Evolutionary conservation across 2,113 vertebrate genomes (phyloP).

Genomic region (Chauna torquata): DNA sequence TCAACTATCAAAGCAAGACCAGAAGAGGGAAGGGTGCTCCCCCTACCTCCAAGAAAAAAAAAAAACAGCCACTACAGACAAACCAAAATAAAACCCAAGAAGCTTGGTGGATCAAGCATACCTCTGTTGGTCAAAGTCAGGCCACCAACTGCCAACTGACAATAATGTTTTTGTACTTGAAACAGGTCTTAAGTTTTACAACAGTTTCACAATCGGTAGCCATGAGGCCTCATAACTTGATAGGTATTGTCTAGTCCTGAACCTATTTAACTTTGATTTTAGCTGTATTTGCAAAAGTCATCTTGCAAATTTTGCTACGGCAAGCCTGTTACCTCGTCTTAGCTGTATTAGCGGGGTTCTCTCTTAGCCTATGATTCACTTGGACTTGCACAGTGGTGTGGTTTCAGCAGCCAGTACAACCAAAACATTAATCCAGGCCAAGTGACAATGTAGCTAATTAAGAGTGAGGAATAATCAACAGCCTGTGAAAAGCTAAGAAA

Average conservation of each 20-base stretch:
- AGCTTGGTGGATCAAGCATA: neutral
- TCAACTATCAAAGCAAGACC: neutral
- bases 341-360: neutral
- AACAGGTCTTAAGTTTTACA: too few species aligned
- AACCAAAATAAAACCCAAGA: neutral
- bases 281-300: neutral
- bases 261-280: neutral
- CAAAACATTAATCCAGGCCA: neutral
- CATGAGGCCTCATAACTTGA: too few species aligned
- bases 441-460: neutral
- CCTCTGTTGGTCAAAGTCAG: neutral
- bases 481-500: neutral
- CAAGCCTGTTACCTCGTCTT: neutral
- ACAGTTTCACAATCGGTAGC: too few species aligned
- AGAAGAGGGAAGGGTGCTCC: neutral
- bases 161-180: neutral
- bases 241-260: too few species aligned
- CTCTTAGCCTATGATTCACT: neutral
- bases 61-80: neutral
- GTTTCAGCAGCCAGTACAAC: neutral
- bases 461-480: neutral
- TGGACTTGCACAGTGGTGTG: neutral
- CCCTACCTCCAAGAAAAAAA: too few species aligned
- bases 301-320: neutral
- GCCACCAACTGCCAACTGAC: accelerated